A percentile compares a stretch with the other conserved stretches of the same genome.
phyloP scores from a whole-genome alignment of 2,888 invertebrate species.

The Beris morrisii region DNA sequence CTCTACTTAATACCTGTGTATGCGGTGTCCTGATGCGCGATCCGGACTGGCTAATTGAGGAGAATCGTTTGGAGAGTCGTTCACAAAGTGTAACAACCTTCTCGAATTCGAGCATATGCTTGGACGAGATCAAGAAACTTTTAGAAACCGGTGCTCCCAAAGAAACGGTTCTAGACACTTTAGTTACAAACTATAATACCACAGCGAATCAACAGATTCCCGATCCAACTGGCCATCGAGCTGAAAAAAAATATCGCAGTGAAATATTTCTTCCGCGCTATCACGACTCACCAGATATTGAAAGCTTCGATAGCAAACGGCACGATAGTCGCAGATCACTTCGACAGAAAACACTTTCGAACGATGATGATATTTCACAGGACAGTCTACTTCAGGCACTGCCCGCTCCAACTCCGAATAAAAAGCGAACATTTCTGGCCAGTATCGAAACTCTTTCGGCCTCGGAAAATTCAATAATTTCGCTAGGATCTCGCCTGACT shows the following conservation, averaged over 20 bases:
- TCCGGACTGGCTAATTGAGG: constrained; percentile 71
- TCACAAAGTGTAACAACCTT: constrained; percentile 56
- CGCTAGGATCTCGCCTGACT: neutral
- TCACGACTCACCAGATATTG: constrained; percentile 49
- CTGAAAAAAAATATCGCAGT: constrained; percentile 52
- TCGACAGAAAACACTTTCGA: constrained; percentile 46
- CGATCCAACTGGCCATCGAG: constrained; percentile 47
- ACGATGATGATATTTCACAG: constrained; percentile 50
- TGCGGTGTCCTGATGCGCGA: constrained; percentile 87
- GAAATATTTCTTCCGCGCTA: constrained; percentile 54
- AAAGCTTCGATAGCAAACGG: constrained; percentile 50
- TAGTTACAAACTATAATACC: constrained; percentile 55
- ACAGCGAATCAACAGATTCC: constrained; percentile 56
- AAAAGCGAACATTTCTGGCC: constrained; percentile 46
- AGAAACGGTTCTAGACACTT: constrained; percentile 53
- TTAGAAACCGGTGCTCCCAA: constrained; percentile 67
- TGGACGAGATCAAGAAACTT: constrained; percentile 63
- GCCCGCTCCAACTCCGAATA: constrained; percentile 47
- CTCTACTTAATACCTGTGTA: constrained; percentile 80
- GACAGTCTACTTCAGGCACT: constrained; percentile 49
- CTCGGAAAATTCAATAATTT: constrained; percentile 44
- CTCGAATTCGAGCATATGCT: constrained; percentile 55
- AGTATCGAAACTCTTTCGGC: constrained; percentile 55
- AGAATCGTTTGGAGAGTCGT: constrained; percentile 56
- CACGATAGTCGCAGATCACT: constrained; percentile 53